Conservation (phyloP, 2,888 invertebrate genomes). For the Drosophila rubida region DNA sequence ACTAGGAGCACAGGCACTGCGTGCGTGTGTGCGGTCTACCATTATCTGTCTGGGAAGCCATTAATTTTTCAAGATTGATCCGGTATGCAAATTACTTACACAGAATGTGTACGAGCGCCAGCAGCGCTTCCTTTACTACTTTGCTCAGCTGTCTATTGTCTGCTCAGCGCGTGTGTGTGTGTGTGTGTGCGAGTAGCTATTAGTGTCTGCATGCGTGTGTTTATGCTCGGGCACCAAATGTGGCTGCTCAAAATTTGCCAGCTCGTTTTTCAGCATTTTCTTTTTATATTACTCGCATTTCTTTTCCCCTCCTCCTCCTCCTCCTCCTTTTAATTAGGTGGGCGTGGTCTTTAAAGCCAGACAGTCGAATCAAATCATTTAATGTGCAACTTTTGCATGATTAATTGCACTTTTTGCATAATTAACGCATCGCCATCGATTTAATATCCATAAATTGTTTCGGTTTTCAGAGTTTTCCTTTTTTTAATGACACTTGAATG, state of each 20-base stretch:
- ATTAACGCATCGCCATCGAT: constrained; percentile 51
- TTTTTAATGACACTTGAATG: constrained; percentile 56
- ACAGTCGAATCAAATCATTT: constrained; percentile 17
- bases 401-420: constrained; percentile 15
- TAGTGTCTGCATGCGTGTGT: constrained; percentile 16
- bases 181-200: constrained; percentile 10
- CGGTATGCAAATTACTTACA: constrained; percentile 83
- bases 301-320: background rate
- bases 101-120: constrained; percentile 69
- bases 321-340: constrained; percentile 42
- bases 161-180: constrained; percentile 9
- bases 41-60: constrained; percentile 83
- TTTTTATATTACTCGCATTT: constrained; percentile 17
- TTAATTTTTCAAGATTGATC: constrained; percentile 84
- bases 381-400: constrained; percentile 18
- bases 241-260: constrained; percentile 40
- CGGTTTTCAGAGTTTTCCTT: constrained; percentile 16
- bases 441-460: constrained; percentile 59
- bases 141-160: constrained; percentile 56
- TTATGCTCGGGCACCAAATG: constrained; percentile 41
- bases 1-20: constrained; percentile 36
- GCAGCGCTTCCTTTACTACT: constrained; percentile 69
- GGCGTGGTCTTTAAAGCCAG: constrained; percentile 37
- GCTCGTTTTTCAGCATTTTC: constrained; percentile 45
- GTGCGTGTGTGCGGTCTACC: constrained; percentile 68